Conservation (phyloP, 2,797 vertebrate genomes). For the Meriones psammophilus region DNA sequence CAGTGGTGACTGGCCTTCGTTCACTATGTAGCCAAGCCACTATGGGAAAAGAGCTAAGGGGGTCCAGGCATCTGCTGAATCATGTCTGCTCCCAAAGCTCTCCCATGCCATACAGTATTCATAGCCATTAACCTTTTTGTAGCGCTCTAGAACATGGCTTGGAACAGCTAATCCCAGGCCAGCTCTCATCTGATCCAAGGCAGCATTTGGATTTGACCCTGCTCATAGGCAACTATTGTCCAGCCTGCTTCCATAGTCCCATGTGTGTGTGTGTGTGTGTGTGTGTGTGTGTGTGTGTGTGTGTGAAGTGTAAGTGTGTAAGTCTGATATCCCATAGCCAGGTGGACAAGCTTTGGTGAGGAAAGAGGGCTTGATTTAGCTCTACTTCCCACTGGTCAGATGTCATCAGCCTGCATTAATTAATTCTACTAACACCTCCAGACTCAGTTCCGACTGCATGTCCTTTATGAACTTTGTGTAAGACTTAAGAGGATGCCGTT, state of each 20-base stretch:
- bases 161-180: not conserved
- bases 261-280: no score
- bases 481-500: not conserved
- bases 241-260: not conserved
- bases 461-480: not conserved
- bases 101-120: not conserved
- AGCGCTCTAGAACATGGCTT: not conserved
- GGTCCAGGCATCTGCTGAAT: not conserved
- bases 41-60: not conserved
- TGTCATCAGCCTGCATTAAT: not conserved
- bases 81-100: not conserved
- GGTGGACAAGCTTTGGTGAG: not conserved
- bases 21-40: fast-evolving
- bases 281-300: not conserved
- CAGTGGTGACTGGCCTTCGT: not conserved
- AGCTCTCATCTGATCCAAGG: not conserved
- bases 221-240: not conserved
- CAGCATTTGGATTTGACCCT: not conserved
- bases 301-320: not conserved
- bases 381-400: not conserved
- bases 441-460: no score
- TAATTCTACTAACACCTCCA: fast-evolving
- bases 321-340: not conserved
- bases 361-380: not conserved
- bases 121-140: not conserved